phyloP scores from a whole-genome alignment of 2,113 vertebrate genomes.

The Equus quagga region DNA sequence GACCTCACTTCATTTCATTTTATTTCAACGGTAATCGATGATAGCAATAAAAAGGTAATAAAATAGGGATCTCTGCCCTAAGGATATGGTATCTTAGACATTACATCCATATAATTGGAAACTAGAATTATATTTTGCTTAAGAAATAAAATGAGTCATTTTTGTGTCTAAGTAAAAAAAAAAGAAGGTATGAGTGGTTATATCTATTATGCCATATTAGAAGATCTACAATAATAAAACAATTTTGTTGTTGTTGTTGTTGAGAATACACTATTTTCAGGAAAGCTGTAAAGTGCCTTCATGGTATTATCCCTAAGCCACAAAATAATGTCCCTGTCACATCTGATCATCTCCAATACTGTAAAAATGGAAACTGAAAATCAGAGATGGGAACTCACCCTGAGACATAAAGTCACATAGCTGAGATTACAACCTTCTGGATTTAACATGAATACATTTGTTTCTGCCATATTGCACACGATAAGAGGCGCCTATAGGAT shows the following conservation, averaged over 20 bases:
- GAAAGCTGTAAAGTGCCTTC: background rate
- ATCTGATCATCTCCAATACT: background rate
- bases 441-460: background rate
- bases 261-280: background rate
- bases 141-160: background rate
- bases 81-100: background rate
- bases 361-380: background rate
- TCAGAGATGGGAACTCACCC: background rate
- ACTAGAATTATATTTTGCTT: background rate
- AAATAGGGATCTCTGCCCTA: background rate
- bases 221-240: background rate
- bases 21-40: background rate
- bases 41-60: conserved; percentile 14
- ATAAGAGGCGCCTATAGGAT: background rate
- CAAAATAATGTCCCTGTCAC: background rate
- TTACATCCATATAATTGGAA: background rate
- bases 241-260: background rate
- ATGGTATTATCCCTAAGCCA: background rate
- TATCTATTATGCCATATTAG: background rate
- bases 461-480: background rate
- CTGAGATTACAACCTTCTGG: background rate
- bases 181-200: accelerated
- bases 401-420: background rate
- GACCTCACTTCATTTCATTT: background rate
- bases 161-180: background rate